These are phyloP conservation scores for Drosophila pectinifera DNA, from an alignment of 1,140 invertebrate species.

Conservation along the genomic window DNA sequence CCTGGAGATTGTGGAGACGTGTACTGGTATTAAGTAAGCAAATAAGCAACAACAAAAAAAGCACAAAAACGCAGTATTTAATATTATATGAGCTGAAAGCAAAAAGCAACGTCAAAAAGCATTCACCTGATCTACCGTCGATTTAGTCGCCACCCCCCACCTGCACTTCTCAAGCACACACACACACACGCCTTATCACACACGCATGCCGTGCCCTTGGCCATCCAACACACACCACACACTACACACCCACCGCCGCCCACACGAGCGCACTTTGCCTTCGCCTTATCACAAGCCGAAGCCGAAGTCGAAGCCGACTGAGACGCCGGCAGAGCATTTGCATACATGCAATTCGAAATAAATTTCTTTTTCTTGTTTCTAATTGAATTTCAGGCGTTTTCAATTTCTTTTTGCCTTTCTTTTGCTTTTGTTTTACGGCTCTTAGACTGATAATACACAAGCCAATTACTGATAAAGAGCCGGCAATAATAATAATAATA, in stretches of 20 bases:
- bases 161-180: too few species aligned
- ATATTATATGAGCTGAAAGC: conserved; percentile 1
- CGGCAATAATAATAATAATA: conserved; percentile 47
- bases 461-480: conserved; percentile 58
- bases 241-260: conserved; percentile 7
- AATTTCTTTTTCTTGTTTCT: conserved; percentile 33
- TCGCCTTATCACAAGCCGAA: conserved; percentile 6
- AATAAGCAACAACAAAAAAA: not conserved
- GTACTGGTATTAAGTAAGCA: not conserved
- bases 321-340: conserved; percentile 16
- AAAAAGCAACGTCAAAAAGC: conserved; percentile 1
- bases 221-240: conserved; percentile 5
- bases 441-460: conserved; percentile 50
- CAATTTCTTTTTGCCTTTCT: conserved; percentile 12
- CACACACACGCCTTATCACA: conserved; percentile 45
- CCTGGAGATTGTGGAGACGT: not conserved
- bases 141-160: too few species aligned
- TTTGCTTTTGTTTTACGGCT: conserved; percentile 12
- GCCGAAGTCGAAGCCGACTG: conserved; percentile 10
- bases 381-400: conserved; percentile 60
- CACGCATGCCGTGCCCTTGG: conserved; percentile 61
- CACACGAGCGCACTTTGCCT: conserved; percentile 44
- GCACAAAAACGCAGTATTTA: not conserved
- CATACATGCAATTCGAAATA: conserved; percentile 38
- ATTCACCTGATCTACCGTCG: conserved; percentile 28